Evolutionary conservation across 1,140 invertebrate species (phyloP).

Genomic region (Pristionchus pacificus): DNA sequence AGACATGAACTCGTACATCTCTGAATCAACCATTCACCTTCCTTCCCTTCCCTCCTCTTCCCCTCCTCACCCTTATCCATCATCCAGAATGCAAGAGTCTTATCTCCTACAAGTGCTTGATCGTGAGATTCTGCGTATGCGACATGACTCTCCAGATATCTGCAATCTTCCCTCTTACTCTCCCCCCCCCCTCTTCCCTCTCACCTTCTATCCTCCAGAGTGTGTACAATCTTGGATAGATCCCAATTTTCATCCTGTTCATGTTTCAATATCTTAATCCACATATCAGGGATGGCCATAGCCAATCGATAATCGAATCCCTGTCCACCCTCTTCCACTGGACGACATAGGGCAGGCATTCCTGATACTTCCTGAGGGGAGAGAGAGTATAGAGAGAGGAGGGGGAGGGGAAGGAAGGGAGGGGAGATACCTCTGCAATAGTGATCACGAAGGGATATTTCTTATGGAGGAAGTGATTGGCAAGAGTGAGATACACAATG

Average conservation of each 20-base stretch:
- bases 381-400: slow-evolving; percentile 12
- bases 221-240: slow-evolving; percentile 84
- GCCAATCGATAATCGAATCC: slow-evolving; percentile 96
- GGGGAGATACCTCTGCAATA: slow-evolving; percentile 76
- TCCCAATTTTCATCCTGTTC: slow-evolving; percentile 88
- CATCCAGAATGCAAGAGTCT: slow-evolving; percentile 97
- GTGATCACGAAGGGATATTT: slow-evolving; percentile 79
- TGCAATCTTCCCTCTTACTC: slow-evolving; percentile 11
- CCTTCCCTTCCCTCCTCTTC: background rate
- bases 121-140: slow-evolving; percentile 97
- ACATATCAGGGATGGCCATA: slow-evolving; percentile 96
- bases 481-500: slow-evolving; percentile 85
- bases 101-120: slow-evolving; percentile 94
- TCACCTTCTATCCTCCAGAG: slow-evolving; percentile 86
- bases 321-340: slow-evolving; percentile 81
- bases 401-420: background rate
- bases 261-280: slow-evolving; percentile 79
- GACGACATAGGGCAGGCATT: slow-evolving; percentile 91
- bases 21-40: slow-evolving; percentile 30
- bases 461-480: slow-evolving; percentile 86
- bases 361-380: slow-evolving; percentile 86
- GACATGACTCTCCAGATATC: slow-evolving; percentile 80
- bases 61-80: slow-evolving; percentile 86
- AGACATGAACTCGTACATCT: slow-evolving; percentile 60
- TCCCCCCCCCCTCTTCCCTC: background rate